Base-by-base conservation (phyloP, 1,140 invertebrate genomes). In the Zaprionus camerounensis region DNA sequence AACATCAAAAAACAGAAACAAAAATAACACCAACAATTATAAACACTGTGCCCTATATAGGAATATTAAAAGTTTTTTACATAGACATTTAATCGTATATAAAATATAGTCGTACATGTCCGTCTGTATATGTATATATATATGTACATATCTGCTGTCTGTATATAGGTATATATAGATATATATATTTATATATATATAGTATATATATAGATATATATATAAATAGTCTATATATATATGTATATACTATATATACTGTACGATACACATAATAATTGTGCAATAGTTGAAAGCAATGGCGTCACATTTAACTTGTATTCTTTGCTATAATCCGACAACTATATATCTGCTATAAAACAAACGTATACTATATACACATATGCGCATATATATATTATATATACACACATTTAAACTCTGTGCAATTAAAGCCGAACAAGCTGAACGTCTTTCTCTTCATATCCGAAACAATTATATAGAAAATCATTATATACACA, bases 251-350 rank as follows among this genome's bases (percentile, higher is more conserved):
- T 49, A 28, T 64, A 64, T 31, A 34, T 12, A 34, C 38, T 58
- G 56, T 38, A 59, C 38, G 34, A 13, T 17, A 28, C 56, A 58
- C 44, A 65, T 69, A 66, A 63, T 71, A 67, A 86, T 82, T 71
- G 77, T 88, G 83, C 69, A 86, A 86, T 82, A 86, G 80, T 80
- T 77, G 26, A 81, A 81, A 73, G 62, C 62, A 82, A 78, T 80
- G 46, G 34, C 41, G 59, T 53, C 62, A 59, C 31, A 63, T 63
- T 65, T 59, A n/a, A 28, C 44, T 58, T 63, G 57, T 49, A 17
- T 62, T 62, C 22, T 65, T 62, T 78, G 56, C 34, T 57, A 31
- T 58, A 28, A 68, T 70, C 49, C 51, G 62, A 69, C 28, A 15
- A 49, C 38, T n/a, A 46, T 46, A 46, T 56, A 65, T 15, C 28